A percentile compares a stretch with the other conserved stretches of the same genome.
Conservation (phyloP, 2,113 vertebrate genomes). For the Brachyhypopomus gauderio region DNA sequence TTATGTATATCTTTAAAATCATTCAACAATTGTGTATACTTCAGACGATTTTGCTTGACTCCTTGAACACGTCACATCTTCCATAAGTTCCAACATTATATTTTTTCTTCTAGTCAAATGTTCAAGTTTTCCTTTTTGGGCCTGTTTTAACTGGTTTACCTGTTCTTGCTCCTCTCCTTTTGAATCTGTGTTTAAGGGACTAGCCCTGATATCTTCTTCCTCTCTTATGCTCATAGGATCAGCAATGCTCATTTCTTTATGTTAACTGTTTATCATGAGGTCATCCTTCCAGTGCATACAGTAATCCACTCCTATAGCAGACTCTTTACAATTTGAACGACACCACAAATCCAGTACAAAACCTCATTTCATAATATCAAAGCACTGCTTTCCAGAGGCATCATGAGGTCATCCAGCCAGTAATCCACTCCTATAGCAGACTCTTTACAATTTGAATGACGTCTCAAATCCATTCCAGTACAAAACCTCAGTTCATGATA, state of each 20-base stretch:
- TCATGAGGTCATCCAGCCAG: not conserved
- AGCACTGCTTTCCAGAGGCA: no score
- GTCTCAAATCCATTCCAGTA: no score
- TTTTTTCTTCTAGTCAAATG: conserved; percentile 32
- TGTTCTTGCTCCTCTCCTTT: not conserved
- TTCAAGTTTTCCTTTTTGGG: conserved; percentile 28
- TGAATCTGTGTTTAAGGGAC: conserved; percentile 3
- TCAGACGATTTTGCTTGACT: conserved; percentile 24
- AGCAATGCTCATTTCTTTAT: not conserved
- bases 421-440: not conserved
- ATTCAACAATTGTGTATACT: not conserved
- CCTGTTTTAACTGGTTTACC: not conserved
- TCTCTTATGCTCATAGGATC: conserved; percentile 7
- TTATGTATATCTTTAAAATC: no score
- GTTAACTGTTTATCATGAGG: not conserved
- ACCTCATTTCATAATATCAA: no score
- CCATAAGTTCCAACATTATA: conserved; percentile 25
- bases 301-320: not conserved
- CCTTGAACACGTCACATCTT: conserved; percentile 6
- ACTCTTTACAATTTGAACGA: not conserved
- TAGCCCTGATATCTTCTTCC: not conserved
- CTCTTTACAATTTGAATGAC: not conserved
- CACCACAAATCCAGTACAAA: no score
- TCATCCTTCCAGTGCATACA: not conserved
- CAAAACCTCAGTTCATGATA: no score